These are phyloP conservation scores for Tillus elongatus DNA, from an alignment of 2,888 invertebrate genomes.

Conservation along the genomic window DNA sequence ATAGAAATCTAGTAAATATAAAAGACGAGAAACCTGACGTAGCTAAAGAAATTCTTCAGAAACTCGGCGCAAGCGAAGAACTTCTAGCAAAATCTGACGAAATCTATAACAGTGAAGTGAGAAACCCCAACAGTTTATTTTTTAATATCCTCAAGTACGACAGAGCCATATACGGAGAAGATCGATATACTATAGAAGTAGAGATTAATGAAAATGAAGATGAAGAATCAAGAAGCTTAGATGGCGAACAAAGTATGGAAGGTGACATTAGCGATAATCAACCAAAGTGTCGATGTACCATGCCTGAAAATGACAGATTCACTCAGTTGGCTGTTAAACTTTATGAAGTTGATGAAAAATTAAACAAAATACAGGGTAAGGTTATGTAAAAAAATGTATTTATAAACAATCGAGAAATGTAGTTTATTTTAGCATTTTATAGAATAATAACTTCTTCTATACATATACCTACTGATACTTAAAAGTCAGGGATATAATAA, in stretches of 20 bases:
- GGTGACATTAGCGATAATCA: too few relatives aligned
- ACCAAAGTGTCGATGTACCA: too few relatives aligned
- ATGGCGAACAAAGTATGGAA: too few relatives aligned
- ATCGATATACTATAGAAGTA: slow-evolving; percentile 32
- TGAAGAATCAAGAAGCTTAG: too few relatives aligned
- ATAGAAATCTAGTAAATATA: slow-evolving; percentile 31
- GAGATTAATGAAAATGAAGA: slow-evolving; percentile 11
- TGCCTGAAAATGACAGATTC: slow-evolving; percentile 9
- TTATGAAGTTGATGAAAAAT: slow-evolving; percentile 12
- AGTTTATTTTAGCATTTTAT: too few relatives aligned
- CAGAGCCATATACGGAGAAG: slow-evolving; percentile 24
- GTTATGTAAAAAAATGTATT: too few relatives aligned
- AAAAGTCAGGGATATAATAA: too few relatives aligned
- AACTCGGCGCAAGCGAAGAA: slow-evolving; percentile 21
- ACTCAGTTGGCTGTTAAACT: slow-evolving; percentile 13
- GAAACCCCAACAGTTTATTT: slow-evolving; percentile 31
- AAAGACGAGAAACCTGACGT: slow-evolving; percentile 16
- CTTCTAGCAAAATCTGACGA: slow-evolving; percentile 20
- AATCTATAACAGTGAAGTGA: slow-evolving; percentile 29
- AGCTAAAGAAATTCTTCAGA: slow-evolving; percentile 23
- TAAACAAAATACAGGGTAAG: slow-evolving; percentile 13
- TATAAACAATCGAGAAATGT: too few relatives aligned
- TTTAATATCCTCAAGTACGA: slow-evolving; percentile 32
- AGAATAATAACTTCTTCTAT: too few relatives aligned
- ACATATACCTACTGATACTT: too few relatives aligned